Conservation (phyloP, 2,797 vertebrate genomes). For the Graptemys geographica region DNA sequence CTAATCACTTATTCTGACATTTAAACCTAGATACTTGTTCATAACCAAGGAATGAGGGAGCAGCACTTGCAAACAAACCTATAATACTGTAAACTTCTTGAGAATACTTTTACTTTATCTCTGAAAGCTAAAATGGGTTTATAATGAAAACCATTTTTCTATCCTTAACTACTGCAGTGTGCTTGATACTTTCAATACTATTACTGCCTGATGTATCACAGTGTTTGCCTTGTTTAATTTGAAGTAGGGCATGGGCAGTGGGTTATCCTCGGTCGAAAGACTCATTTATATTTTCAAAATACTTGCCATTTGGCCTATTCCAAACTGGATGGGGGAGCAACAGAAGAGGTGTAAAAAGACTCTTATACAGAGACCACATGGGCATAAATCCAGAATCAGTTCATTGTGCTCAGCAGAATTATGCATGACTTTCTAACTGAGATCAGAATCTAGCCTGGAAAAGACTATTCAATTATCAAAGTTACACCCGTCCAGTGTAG, state of each 20-base stretch:
- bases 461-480: not conserved
- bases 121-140: not conserved
- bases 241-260: no score
- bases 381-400: not conserved
- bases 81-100: not conserved
- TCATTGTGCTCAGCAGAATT: not conserved
- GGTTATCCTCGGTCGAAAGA: no score
- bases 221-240: no score
- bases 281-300: no score
- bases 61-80: not conserved
- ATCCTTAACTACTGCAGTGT: not conserved
- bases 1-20: not conserved
- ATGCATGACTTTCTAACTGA: not conserved
- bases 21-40: not conserved
- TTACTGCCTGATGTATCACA: not conserved
- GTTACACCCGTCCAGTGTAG: rapidly evolving
- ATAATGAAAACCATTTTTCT: not conserved
- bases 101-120: not conserved
- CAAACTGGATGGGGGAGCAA: no score
- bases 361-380: rapidly evolving
- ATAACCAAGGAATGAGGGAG: not conserved
- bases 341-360: not conserved
- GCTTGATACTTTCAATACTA: not conserved
- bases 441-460: not conserved
- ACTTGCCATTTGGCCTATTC: no score